phyloP scores from a whole-genome alignment of 2,113 vertebrate genomes.

The Hypomesus transpacificus region DNA sequence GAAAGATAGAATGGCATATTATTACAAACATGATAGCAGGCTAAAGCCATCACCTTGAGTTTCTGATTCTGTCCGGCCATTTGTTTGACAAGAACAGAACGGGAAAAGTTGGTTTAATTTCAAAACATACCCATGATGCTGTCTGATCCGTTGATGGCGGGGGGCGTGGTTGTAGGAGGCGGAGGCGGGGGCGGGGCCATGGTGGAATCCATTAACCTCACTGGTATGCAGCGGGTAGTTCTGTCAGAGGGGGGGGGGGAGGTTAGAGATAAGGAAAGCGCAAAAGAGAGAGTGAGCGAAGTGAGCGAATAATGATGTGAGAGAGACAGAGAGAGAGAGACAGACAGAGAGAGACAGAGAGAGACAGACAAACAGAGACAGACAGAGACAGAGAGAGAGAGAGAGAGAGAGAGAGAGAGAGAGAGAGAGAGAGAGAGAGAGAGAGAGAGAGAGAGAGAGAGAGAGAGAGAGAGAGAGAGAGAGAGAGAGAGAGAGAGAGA shows the following conservation, averaged over 20 bases:
- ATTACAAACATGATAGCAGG: too few relatives aligned
- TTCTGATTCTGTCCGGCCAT: background rate
- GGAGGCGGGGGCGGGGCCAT: constrained; percentile 63
- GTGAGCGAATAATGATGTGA: background rate
- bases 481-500: too few relatives aligned
- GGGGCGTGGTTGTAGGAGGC: constrained; percentile 85
- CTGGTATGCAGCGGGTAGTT: constrained; percentile 89
- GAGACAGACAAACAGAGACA: too few relatives aligned
- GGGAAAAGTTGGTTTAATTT: background rate
- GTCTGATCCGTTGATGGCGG: constrained; percentile 84
- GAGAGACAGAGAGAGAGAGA: background rate
- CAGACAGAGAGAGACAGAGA: too few relatives aligned
- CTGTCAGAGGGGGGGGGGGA: constrained; percentile 65
- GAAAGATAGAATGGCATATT: too few relatives aligned
- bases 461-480: too few relatives aligned
- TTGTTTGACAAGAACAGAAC: background rate
- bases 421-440: too few relatives aligned
- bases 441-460: too few relatives aligned
- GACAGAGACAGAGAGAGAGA: too few relatives aligned
- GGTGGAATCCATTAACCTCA: constrained; percentile 91
- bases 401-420: too few relatives aligned
- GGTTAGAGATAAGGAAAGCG: constrained; percentile 20
- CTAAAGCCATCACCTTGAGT: too few relatives aligned
- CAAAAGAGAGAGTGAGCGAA: background rate
- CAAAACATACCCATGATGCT: constrained; percentile 81